Evolutionary conservation across 2,888 invertebrate species (phyloP), one percentile per base, ranked within the genome.

Genomic region (Acanthococcus lagerstroemiae): DNA sequence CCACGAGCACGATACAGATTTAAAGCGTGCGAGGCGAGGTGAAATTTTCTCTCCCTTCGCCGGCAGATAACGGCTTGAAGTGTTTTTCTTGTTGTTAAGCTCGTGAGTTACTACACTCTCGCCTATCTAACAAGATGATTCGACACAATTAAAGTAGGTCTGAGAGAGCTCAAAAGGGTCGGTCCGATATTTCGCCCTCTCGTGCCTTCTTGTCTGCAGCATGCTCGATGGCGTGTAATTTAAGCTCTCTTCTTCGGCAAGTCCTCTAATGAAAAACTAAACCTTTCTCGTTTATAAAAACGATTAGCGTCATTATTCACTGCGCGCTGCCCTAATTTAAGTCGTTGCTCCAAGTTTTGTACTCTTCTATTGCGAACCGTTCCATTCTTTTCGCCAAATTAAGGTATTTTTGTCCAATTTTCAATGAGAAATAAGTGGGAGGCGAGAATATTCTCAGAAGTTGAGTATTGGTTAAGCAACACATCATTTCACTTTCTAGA

Each of bases 1-100:
- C 30, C 15, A 48, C 52, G 44, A 27, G 48, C 21, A 50, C 54
- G 63, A 63, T 63, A 54, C 63, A 63, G 63, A 63, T 63, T 63
- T 63, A 63, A 50, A 63, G 54, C 52, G 54, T 63, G 54, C 24
- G 52, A 21, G 63, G 50, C 22, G 63, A 63, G 26, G 61, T 61
- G 61, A 61, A 60, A 57, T 44, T 27, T 22, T 26, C 52, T 46
- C 17, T 45, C 24, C 46, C 48, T 48, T 22, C 24, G 12, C 19
- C 25, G 5, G 19, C 17, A 50, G 63, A 50, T 25, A 54, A 63
- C 54, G 63, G 52, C 37, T 48, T 63, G 22, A 54, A 63, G 63
- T 63, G 52, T 63, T 63, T 63, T 63, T 63, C 63, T 63, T 63
- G 63, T 63, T 63, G 63, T 63, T 63, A 63, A 63, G 54, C 63